Conservation (phyloP, 2,888 invertebrate species). For the Dynastes maya region DNA sequence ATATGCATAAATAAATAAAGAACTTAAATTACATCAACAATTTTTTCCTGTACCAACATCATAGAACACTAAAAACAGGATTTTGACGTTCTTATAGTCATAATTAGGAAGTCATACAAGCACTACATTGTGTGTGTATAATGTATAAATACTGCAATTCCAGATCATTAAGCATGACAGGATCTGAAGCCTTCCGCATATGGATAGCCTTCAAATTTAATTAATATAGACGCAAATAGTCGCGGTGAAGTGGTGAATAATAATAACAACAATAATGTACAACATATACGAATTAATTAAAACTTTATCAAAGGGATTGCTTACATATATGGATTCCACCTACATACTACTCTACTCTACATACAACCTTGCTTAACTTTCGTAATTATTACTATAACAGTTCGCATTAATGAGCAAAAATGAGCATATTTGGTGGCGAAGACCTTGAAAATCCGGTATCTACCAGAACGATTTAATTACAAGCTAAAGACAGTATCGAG, state of each 20-base stretch:
- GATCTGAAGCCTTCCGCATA: constrained; percentile 27
- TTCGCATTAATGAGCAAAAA: constrained; percentile 38
- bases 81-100: too few relatives aligned
- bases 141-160: not conserved
- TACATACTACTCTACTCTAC: constrained; percentile 14
- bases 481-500: constrained; percentile 27
- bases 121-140: not conserved
- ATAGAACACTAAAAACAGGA: too few relatives aligned
- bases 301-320: not conserved
- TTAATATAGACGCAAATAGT: constrained; percentile 6
- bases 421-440: constrained; percentile 40
- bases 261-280: constrained; percentile 7
- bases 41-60: too few relatives aligned
- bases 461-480: constrained; percentile 35
- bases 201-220: constrained; percentile 18
- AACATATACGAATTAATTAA: not conserved
- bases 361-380: constrained; percentile 43
- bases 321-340: not conserved
- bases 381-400: constrained; percentile 33
- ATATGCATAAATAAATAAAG: too few relatives aligned
- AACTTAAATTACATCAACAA: too few relatives aligned
- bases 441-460: constrained; percentile 46
- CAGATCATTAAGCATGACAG: constrained; percentile 10
- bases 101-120: too few relatives aligned
- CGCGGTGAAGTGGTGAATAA: constrained; percentile 5